phyloP scores from a whole-genome alignment of 2,797 vertebrate species.

The Tamandua tetradactyla region DNA sequence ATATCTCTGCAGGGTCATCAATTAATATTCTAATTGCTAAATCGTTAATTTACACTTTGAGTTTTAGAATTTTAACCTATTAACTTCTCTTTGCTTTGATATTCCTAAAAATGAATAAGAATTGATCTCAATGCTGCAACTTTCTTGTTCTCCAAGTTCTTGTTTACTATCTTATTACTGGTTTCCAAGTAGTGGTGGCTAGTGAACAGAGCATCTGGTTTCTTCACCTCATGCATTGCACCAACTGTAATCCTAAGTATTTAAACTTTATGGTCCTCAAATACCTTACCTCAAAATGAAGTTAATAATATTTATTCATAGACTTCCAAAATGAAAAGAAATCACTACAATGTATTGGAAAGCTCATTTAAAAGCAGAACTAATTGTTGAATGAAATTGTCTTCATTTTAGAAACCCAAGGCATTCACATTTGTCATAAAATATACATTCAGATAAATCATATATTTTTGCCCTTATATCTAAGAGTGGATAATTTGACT shows the following conservation, averaged over 20 bases:
- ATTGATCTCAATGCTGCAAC: not conserved
- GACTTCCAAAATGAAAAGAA: not conserved
- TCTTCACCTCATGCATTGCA: not conserved
- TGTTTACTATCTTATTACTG: not conserved
- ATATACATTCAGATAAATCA: not conserved
- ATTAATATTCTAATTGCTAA: not conserved
- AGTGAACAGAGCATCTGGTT: not conserved
- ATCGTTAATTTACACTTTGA: not conserved
- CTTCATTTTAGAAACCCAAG: not conserved
- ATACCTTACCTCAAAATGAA: not conserved
- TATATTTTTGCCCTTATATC: not conserved
- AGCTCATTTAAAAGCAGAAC: not conserved
- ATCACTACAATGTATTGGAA: not conserved
- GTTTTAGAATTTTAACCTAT: not conserved
- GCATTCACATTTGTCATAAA: not conserved
- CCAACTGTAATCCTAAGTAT: not conserved
- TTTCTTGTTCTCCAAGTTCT: not conserved
- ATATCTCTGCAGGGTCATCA: not conserved
- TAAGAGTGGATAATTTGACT: not conserved
- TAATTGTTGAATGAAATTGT: not conserved
- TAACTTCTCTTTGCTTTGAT: not conserved
- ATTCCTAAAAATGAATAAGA: not conserved
- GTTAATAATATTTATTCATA: not conserved
- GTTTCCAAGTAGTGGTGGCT: not conserved
- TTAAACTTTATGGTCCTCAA: not conserved